Evolutionary conservation across 2,113 vertebrate genomes (phyloP), one percentile per base, ranked within the genome.

Genomic region (Mus pahari): DNA sequence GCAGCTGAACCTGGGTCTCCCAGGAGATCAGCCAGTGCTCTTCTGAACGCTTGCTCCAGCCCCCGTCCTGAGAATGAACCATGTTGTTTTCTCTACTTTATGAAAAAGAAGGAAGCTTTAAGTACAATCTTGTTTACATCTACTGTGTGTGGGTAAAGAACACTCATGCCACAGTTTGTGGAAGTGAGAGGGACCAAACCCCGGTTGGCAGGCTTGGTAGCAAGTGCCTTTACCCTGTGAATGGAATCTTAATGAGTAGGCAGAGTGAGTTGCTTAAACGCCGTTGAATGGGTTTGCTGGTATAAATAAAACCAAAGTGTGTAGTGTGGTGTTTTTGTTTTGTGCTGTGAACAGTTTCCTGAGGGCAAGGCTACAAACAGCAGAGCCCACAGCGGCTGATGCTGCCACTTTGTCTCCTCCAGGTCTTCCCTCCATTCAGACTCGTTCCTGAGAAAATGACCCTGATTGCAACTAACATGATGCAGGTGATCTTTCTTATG

Each of bases 341-440:
- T 36, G 58, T 24, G 89, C 73, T 55, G 70, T 58, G 48, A 73
- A 64, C 31, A 19, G 58, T 94, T 79, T 95, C 55, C 82, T 48
- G 70, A 90, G 71, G 60, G 64, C 60, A 58, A 64, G 28, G n/a
- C 78, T 36, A 7, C 60, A 33, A 24, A n/a, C 77, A 81, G 70
- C 83, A 2, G 17, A 13, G 14, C 39, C 17, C 16, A 45, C 7
- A 0, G 66, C 48, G 83, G 17, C 92, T 33, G 71, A 16, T 45
- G 4, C 71, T 71, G 31, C 92, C 36, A 68, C 66, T 71, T 62
- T 84, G 0, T 92, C 92, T 95, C 94, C 66, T 86, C 50, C 89
- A 98, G 98, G 98, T 98, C 31, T 98, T 98, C 71, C 97, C 98
- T 95, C 98, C 98, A 7, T 98, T 98, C 95, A 98, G 71, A 94